phyloP scores from a whole-genome alignment of 2,888 invertebrate genomes.

The Chrysodeixis includens region DNA sequence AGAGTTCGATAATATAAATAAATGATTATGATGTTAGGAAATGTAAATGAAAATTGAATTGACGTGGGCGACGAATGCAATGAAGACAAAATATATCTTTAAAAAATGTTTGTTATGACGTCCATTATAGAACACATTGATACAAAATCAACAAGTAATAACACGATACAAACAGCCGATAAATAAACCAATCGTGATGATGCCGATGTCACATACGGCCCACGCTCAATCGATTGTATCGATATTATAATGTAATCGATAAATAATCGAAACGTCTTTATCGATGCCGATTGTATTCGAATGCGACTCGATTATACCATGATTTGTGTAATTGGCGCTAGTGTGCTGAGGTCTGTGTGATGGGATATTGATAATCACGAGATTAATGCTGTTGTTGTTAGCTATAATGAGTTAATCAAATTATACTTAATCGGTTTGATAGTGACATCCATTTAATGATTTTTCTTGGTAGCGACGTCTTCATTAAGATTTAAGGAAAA shows the following conservation, averaged over 20 bases:
- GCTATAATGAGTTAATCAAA: slow-evolving; percentile 3
- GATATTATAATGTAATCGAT: slow-evolving; percentile 38
- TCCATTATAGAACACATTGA: slow-evolving; percentile 39
- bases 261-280: slow-evolving; percentile 56
- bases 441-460: neutral
- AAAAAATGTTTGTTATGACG: slow-evolving; percentile 10
- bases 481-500: neutral
- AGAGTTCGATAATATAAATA: too few species aligned
- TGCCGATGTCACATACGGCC: slow-evolving; percentile 55
- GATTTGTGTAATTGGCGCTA: slow-evolving; percentile 55
- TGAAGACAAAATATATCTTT: too few species aligned
- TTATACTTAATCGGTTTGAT: neutral
- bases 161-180: slow-evolving; percentile 50
- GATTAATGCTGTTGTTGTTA: slow-evolving; percentile 1
- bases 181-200: slow-evolving; percentile 56
- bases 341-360: slow-evolving; percentile 20
- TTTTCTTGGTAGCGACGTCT: neutral
- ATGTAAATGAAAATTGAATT: too few species aligned
- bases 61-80: too few species aligned
- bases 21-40: too few species aligned
- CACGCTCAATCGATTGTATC: slow-evolving; percentile 58
- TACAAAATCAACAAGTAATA: slow-evolving; percentile 48
- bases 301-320: slow-evolving; percentile 43
- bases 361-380: neutral
- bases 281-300: slow-evolving; percentile 55